Percentiles rank a stretch among this genome's conserved stretches.
phyloP scores from a whole-genome alignment of 2,797 vertebrate genomes.

The Pristis pectinata region DNA sequence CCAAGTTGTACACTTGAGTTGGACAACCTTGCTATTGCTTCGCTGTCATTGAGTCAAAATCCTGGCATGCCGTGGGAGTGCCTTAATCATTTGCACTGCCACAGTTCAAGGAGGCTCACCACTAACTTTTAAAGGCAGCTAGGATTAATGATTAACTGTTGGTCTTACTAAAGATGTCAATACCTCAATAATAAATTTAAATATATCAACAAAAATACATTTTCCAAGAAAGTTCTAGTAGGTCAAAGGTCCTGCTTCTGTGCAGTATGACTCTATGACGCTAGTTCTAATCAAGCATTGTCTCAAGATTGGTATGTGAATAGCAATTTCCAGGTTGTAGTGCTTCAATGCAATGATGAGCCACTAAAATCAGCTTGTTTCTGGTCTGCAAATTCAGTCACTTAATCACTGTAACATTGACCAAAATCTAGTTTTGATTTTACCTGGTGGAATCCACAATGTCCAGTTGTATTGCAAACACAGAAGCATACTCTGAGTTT shows the following conservation, averaged over 20 bases:
- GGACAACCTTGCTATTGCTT: background rate
- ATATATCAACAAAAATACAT: background rate
- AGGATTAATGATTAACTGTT: background rate
- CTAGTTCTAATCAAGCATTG: too few relatives aligned
- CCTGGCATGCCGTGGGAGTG: background rate
- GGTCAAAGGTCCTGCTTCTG: too few relatives aligned
- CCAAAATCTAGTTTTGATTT: background rate
- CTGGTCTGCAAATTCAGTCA: background rate
- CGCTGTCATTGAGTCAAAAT: background rate
- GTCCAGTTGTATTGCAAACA: background rate
- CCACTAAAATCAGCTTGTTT: background rate
- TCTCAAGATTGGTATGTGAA: background rate
- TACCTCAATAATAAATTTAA: background rate
- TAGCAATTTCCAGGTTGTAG: background rate
- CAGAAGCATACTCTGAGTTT: background rate
- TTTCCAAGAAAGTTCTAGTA: too few relatives aligned
- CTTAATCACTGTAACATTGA: background rate
- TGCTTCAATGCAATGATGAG: background rate
- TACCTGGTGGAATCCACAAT: background rate
- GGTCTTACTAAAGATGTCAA: background rate
- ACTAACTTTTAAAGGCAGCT: background rate
- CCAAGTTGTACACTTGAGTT: background rate
- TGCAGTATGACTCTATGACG: too few relatives aligned
- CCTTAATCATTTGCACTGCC: background rate
- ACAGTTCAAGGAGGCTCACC: background rate